phyloP scores from a whole-genome alignment of 2,113 vertebrate genomes.

The Notothenia rossii region DNA sequence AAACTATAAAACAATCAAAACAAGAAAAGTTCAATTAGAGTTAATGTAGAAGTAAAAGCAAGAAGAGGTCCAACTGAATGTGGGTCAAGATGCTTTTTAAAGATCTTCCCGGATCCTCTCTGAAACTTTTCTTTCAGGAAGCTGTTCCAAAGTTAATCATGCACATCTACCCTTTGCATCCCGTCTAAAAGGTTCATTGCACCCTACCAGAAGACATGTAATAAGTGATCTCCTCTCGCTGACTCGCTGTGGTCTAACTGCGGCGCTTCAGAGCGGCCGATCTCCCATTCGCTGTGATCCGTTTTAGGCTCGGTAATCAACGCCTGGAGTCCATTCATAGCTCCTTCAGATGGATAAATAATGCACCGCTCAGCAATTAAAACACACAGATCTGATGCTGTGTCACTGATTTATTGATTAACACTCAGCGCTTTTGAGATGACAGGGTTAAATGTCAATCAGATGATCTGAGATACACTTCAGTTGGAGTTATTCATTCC shows the following conservation, averaged over 20 bases:
- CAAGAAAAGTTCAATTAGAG: not conserved
- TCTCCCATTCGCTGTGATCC: constrained; percentile 71
- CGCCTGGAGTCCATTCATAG: constrained; percentile 52
- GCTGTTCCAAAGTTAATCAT: not conserved
- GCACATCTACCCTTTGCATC: not conserved
- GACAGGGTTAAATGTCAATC: constrained; percentile 85
- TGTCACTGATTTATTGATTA: constrained; percentile 85
- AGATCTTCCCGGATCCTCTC: no score
- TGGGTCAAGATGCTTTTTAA: not conserved
- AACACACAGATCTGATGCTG: constrained; percentile 79
- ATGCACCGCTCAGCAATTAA: constrained; percentile 81
- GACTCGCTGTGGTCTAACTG: constrained; percentile 6
- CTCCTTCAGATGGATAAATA: constrained; percentile 77
- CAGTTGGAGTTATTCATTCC: constrained; percentile 79
- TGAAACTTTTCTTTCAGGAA: not conserved
- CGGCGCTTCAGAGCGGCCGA: constrained; percentile 17
- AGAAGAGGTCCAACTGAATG: not conserved
- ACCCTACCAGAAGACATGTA: not conserved
- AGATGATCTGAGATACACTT: constrained; percentile 79
- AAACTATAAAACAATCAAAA: no score
- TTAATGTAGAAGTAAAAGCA: not conserved
- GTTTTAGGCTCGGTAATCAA: constrained; percentile 75
- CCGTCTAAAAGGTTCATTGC: not conserved
- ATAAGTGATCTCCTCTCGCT: not conserved
- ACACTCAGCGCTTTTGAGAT: constrained; percentile 59